Evolutionary conservation across 2,888 invertebrate species (phyloP), one percentile per base, ranked within the genome.

Genomic region (Branchipolynoe longqiensis): DNA sequence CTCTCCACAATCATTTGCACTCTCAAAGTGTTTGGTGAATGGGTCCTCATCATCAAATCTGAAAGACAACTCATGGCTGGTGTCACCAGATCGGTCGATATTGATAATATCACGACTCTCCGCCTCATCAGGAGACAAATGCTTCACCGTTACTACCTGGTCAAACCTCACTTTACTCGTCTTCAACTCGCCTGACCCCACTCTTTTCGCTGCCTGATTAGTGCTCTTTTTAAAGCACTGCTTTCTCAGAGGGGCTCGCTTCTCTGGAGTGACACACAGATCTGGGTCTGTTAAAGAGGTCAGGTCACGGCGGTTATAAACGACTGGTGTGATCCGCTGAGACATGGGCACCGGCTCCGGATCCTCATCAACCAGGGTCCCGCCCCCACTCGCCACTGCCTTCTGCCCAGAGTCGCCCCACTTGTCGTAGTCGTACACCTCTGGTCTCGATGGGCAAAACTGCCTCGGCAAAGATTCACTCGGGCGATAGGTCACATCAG

Each of bases 161-260:
- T 83, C 83, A 64, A 83, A 83, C 28, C 64, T 38, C 40, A 83
- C 83, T 25, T 18, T 41, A n/a, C n/a, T n/a, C n/a, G n/a, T n/a
- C n/a, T n/a, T n/a, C 48, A 48, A 48, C 48, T 18, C 48, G 18
- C 18, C 48, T 48, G 8, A 12, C 48, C 18, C 8, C 18, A 18
- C 48, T 48, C 8, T 8, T 12, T 8, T 12, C 18, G 48, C 18
- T 48, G 8, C 48, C 18, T 8, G 8, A 48, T 12, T 48, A 48
- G 8, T 48, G 18, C 8, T 12, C 48, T 48, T 48, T 48, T 48
- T 48, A 12, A 18, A 8, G 18, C 8, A 8, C 48, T 48, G 8
- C n/a, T 62, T 73, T 36, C 33, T 73, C 22, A 8, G 22, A 6
- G 41, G 56, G 1, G 25, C 2, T 2, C 6, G 8, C 33, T 82